Base-by-base conservation (phyloP, 2,797 vertebrate species). In the Fringilla coelebs region DNA sequence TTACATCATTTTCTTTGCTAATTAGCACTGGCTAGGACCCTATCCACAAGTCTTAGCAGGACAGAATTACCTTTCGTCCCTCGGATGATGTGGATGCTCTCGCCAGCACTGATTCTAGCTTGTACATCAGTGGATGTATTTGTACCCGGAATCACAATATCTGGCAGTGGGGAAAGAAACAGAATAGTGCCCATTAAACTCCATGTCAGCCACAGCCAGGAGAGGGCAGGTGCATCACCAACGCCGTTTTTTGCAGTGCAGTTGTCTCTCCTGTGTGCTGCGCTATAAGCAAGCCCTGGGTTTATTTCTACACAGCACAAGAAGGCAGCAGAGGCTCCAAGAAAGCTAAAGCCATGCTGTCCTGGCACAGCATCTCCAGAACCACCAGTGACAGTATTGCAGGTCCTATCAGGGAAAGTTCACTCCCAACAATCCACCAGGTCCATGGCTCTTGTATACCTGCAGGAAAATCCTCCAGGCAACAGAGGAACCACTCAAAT, bases 141-240 rank as follows among this genome's bases (percentile, higher is more conserved):
- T 77, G 99, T 98, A 97, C 99, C 99, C 46, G 99, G 99, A 97
- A 99, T 99, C 84, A 99, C 99, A 86, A 99, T 99, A 98, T 99
- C 99, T 99, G 97, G n/a, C 43, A 85, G 88, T 31, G 40, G 57
- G 38, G 43, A 80, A 94, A 97, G 52, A 85, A 94, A 89, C 11
- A 83, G 41, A 92, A 91, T 4, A 96, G 51, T 32, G 52, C 54
- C 17, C 24, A 25, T 95, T 88, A 93, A 80, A 88, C 55, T 52
- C 58, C 57, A 66, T 0, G 4, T 18, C 21, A 60, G 72, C 6
- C 61, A 55, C 25, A 62, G 22, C 32, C 32, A 88, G 51, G 25
- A 88, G 29, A 6, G 2, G 24, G 22, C 24, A 91, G 34, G 14
- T 38, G 48, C 36, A 85, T 49, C 17, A 38, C 18, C 7, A 26